Percentiles rank a stretch among this genome's conserved stretches.
Evolutionary conservation across 2,888 invertebrate species (phyloP).

Genomic region (Dexiosoma caninum): DNA sequence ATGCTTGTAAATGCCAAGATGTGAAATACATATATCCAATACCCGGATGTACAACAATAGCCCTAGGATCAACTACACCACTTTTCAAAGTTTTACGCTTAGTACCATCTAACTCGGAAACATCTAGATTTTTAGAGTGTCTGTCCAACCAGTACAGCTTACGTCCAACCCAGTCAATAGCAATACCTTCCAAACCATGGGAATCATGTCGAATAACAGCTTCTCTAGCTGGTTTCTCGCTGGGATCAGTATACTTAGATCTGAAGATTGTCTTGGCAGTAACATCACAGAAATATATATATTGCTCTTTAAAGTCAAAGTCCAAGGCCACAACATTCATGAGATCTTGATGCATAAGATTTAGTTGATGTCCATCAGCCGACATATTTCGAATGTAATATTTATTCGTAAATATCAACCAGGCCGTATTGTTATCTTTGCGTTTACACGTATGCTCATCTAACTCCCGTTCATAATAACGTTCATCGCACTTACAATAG

Average conservation of each 20-base stretch:
- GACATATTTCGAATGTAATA: constrained; percentile 98
- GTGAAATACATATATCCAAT: constrained; percentile 96
- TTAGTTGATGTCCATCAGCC: constrained; percentile 89
- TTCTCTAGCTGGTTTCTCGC: constrained; percentile 83
- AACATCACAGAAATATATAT: constrained; percentile 97
- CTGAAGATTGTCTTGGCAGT: constrained; percentile 95
- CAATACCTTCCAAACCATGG: constrained; percentile 97
- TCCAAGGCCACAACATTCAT: constrained; percentile 98
- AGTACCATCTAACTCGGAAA: constrained; percentile 94
- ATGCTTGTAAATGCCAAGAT: constrained; percentile 97
- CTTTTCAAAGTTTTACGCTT: constrained; percentile 92
- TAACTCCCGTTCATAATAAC: constrained; percentile 89
- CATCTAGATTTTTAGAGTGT: constrained; percentile 96
- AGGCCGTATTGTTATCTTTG: constrained; percentile 87
- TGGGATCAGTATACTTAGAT: constrained; percentile 80
- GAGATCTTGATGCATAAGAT: constrained; percentile 93
- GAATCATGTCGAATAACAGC: constrained; percentile 94
- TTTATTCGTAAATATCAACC: constrained; percentile 96
- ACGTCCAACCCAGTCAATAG: constrained; percentile 96
- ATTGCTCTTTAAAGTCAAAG: constrained; percentile 90
- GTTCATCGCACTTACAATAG: constrained; percentile 96
- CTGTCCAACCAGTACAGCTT: constrained; percentile 98
- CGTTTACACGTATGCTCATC: constrained; percentile 95
- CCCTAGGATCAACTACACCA: constrained; percentile 94
- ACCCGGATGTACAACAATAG: constrained; percentile 95